These are phyloP conservation scores for Formicarius rufipectus DNA, from an alignment of 2,113 vertebrate species.

Conservation along the genomic window DNA sequence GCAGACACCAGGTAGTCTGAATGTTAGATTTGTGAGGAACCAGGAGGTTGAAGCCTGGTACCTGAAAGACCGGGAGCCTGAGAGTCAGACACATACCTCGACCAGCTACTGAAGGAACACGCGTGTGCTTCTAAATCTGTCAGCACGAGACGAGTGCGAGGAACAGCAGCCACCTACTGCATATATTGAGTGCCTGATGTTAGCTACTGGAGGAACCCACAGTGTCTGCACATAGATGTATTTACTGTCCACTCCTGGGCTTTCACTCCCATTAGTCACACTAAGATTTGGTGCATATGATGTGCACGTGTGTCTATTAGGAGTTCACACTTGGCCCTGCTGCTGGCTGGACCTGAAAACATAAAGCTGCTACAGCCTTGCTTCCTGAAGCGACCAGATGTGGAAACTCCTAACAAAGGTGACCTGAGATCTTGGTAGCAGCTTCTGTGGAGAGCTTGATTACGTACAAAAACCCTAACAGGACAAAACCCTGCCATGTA, in stretches of 20 bases:
- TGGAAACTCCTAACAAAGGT: neutral
- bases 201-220: neutral
- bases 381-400: neutral
- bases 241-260: neutral
- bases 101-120: neutral
- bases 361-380: neutral
- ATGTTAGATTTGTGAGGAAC: neutral
- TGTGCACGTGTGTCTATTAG: neutral
- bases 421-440: neutral
- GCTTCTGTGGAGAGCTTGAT: neutral
- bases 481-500: neutral
- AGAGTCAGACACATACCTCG: neutral
- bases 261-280: neutral
- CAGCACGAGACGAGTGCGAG: neutral
- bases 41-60: neutral
- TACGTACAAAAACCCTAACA: neutral
- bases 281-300: neutral
- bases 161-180: neutral
- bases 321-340: rapidly evolving
- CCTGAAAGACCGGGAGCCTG: neutral
- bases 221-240: neutral
- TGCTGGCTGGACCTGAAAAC: neutral
- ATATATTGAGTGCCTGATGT: neutral
- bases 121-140: neutral
- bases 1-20: neutral